A percentile compares a stretch with the other conserved stretches of the same genome.
phyloP scores from a whole-genome alignment of 2,888 invertebrate genomes.

The Ischnura elegans region DNA sequence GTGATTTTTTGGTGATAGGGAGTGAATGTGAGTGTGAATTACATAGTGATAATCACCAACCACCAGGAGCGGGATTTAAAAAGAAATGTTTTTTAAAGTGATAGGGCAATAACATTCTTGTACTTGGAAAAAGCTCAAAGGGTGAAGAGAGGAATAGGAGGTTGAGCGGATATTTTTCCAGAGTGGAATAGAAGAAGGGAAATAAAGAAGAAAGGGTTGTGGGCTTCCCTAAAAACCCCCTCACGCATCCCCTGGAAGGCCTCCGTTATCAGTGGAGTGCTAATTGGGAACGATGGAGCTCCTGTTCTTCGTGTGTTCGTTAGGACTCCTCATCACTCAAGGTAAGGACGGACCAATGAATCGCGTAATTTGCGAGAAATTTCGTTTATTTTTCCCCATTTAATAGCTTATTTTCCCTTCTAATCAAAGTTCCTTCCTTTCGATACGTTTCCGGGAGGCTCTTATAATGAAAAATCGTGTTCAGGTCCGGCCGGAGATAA shows the following conservation, averaged over 20 bases:
- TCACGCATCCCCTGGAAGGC: neutral
- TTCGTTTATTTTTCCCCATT: neutral
- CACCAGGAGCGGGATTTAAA: too few relatives aligned
- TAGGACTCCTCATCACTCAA: conserved; percentile 24
- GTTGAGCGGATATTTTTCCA: neutral
- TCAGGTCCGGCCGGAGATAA: neutral
- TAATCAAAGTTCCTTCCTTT: neutral
- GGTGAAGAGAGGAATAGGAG: neutral
- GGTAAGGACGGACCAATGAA: neutral
- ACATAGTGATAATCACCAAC: too few relatives aligned
- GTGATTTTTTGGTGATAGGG: neutral
- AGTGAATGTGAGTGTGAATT: neutral
- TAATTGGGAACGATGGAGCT: conserved; percentile 19
- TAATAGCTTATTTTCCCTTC: neutral
- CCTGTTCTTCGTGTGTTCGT: neutral
- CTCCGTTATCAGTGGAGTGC: conserved; percentile 19
- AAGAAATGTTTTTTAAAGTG: neutral
- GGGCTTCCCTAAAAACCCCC: too few relatives aligned
- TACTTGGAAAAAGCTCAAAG: neutral
- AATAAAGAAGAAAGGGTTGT: neutral
- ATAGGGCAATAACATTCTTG: neutral
- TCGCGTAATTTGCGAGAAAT: neutral
- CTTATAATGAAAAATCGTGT: neutral
- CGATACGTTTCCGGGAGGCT: neutral
- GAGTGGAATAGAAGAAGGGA: neutral